Evolutionary conservation across 1,140 invertebrate genomes (phyloP).

Genomic region (Venustaconcha ellipsiformis): DNA sequence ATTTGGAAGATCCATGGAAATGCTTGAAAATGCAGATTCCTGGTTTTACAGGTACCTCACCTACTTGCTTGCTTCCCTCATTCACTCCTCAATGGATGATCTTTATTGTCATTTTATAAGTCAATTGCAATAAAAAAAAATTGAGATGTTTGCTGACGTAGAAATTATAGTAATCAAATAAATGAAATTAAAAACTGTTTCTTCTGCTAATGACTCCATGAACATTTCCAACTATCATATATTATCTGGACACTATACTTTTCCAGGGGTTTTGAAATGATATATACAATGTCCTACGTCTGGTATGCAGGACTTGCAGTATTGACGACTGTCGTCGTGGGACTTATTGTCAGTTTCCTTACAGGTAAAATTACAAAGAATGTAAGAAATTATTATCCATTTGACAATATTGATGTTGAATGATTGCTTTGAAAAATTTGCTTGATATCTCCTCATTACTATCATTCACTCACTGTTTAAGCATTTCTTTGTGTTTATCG

Average conservation of each 20-base stretch:
- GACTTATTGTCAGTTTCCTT: slow-evolving; percentile 78
- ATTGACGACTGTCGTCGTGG: slow-evolving; percentile 73
- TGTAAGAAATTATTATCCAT: neutral
- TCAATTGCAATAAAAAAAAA: neutral
- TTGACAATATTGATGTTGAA: neutral
- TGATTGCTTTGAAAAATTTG: neutral
- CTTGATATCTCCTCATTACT: too few species aligned
- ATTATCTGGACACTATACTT: neutral
- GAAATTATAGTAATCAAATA: neutral
- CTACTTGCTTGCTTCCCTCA: too few species aligned
- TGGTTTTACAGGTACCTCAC: too few species aligned
- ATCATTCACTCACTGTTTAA: too few species aligned
- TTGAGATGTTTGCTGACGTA: neutral
- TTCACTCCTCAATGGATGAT: too few species aligned
- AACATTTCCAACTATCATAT: neutral
- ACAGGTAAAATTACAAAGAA: slow-evolving; percentile 71
- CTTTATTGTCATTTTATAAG: neutral
- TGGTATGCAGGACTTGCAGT: slow-evolving; percentile 86
- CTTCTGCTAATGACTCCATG: neutral
- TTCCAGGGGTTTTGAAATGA: slow-evolving; percentile 25
- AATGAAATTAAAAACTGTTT: neutral
- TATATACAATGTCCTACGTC: slow-evolving; percentile 86
- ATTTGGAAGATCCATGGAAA: too few species aligned
- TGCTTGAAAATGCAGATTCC: too few species aligned
- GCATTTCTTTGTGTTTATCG: neutral